phyloP scores from a whole-genome alignment of 2,888 invertebrate genomes.

The Ryuthela nishihirai region DNA sequence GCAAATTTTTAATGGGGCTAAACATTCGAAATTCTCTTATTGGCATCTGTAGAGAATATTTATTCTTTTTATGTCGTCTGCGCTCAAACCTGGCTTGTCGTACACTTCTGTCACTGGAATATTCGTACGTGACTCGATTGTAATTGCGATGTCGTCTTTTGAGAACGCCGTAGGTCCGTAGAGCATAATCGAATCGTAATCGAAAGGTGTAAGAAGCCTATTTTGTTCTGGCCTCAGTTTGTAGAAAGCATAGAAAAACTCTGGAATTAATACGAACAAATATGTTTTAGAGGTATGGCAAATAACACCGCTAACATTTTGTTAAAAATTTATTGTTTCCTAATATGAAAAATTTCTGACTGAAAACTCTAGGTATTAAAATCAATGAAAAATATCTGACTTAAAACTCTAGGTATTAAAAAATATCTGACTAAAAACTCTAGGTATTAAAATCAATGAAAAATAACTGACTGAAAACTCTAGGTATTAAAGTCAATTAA shows the following conservation, averaged over 20 bases:
- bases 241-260: conserved; percentile 11
- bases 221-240: conserved; percentile 13
- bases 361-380: no score
- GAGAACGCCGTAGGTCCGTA: conserved; percentile 53
- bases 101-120: background rate
- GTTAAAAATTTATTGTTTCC: no score
- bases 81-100: conserved; percentile 3
- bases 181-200: conserved; percentile 53
- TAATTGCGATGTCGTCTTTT: conserved; percentile 42
- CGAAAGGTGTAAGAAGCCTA: conserved; percentile 45
- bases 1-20: no score
- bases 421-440: no score
- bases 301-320: no score
- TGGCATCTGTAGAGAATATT: conserved; percentile 15
- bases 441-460: no score
- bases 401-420: no score
- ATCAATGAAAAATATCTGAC: no score
- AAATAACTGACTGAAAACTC: no score
- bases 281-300: no score
- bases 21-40: background rate
- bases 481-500: no score
- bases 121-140: conserved; percentile 7
- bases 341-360: no score
- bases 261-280: conserved; percentile 6
- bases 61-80: conserved; percentile 3